Base-by-base conservation (phyloP, 2,888 invertebrate species). In the Drosophila tripunctata region DNA sequence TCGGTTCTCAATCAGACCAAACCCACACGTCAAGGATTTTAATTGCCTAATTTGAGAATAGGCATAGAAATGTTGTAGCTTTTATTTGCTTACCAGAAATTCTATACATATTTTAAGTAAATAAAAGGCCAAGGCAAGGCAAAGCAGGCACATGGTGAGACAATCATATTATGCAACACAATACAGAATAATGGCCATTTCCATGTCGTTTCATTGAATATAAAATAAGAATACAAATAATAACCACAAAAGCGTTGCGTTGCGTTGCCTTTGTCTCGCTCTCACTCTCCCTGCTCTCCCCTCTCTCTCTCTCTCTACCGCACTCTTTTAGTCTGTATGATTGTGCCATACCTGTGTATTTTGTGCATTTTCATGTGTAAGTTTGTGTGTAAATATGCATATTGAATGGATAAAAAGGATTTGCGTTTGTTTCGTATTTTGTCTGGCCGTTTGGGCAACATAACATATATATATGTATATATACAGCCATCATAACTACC, bases 391-490 rank as follows among this genome's bases (percentile, higher is more conserved):
- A 43, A 33, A 44, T 61, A 36, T 52, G 43, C 70, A 76, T 78
- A 86, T 76, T 83, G 86, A 80, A 80, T 86, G 84, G 67, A 86
- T 80, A 70, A 70, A 78, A 83, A 64, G 86, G 80, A 79, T 80
- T 80, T 79, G 64, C 70, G 62, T 62, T 75, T 75, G 65, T 82
- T 78, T 68, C 68, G 68, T 67, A 57, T 73, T 76, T 62, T 56
- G 68, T 64, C 65, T 75, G 77, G 41, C 45, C 56, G 47, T 54
- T 45, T 47, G 65, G 47, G 22, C 33, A 24, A 36, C 48, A 36
- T 27, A 50, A 5, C 19, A 21, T 36, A 15, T 36, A 14, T 14
- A 10, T 17, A 19, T 36, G 36, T 41, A 3, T 41, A 14, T 41
- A 41, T 43, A 27, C 24, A 36, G 17, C 36, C 17, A 3, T n/a